Evolutionary conservation across 2,113 vertebrate genomes (phyloP), one percentile per base, ranked within the genome.

Genomic region (Hassar affinis): DNA sequence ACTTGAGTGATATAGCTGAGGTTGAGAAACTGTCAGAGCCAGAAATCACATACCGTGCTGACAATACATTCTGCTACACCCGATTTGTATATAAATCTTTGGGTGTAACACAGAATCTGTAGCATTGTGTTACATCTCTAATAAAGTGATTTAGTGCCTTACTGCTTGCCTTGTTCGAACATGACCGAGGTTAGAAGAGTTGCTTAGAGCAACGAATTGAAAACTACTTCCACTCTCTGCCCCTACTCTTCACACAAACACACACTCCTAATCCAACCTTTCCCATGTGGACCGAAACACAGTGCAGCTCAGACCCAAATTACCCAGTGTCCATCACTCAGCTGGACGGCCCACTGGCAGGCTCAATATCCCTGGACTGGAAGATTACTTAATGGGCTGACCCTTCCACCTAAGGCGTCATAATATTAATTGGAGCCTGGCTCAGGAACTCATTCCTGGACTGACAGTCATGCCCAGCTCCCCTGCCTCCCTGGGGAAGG

Each of bases 331-430:
- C 91, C 90, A 91, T 93, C 92, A 91, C 89, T 93, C 91, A 90
- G 89, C 89, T 83, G 83, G 82, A 85, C 78, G 84, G 86, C 88
- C 74, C 79, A 88, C 81, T 91, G 91, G 89, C 91, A 92, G 91
- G 87, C 88, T 92, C 91, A 90, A 93, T 93, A 91, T 93, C 84
- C 20, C 85, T 85, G 86, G 88, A 89, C 88, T 88, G 82, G 82
- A 87, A 90, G 91, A 92, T 92, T 92, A 90, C 90, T 93, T 94
- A 93, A 94, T 93, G 91, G 92, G 89, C 91, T 93, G 92, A 93
- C 90, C 92, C 91, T 87, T 85, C 84, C 89, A 90, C 89, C 89
- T 83, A 88, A 89, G 89, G 89, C 88, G 91, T 92, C 87, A 91
- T 93, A 93, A 92, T 93, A 93, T 94, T 94, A 93, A 93, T 94